Evolutionary conservation across 2,888 invertebrate genomes (phyloP).

Genomic region (Herminia tarsipennalis): DNA sequence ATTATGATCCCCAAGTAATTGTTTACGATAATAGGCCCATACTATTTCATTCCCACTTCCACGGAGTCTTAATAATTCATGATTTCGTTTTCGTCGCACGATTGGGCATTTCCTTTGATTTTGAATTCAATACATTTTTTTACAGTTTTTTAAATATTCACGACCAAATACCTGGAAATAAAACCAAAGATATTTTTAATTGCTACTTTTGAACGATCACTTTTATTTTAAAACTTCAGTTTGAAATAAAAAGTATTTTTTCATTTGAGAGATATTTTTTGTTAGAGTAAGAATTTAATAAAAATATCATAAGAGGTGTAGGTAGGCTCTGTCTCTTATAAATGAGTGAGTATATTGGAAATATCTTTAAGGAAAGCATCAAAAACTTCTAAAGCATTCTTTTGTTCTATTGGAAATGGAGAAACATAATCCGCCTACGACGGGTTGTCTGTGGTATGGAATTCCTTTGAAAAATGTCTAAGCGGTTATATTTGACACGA

Average conservation of each 20-base stretch:
- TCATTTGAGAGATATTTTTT: constrained; percentile 3
- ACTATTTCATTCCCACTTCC: constrained; percentile 23
- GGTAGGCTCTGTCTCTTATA: background rate
- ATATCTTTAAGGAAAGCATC: constrained; percentile 29
- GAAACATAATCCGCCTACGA: constrained; percentile 48
- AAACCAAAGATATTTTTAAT: background rate
- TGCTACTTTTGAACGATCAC: background rate
- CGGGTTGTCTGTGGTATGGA: constrained; percentile 34
- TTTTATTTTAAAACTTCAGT: background rate
- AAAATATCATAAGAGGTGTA: constrained; percentile 9
- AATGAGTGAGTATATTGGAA: constrained; percentile 16
- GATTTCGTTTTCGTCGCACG: constrained; percentile 5
- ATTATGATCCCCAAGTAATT: constrained; percentile 60
- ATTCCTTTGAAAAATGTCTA: constrained; percentile 39
- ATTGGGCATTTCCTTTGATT: background rate
- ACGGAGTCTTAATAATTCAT: constrained; percentile 9
- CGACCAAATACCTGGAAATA: background rate
- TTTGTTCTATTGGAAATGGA: constrained; percentile 51
- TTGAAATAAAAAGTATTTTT: background rate
- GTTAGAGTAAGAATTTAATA: constrained; percentile 11
- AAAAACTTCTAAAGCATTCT: constrained; percentile 40
- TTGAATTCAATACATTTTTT: background rate
- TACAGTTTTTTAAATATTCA: background rate
- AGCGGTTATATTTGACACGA: constrained; percentile 14
- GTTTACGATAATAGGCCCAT: constrained; percentile 49